Evolutionary conservation across 1,140 invertebrate genomes (phyloP).

Genomic region (Cherax quadricarinatus): DNA sequence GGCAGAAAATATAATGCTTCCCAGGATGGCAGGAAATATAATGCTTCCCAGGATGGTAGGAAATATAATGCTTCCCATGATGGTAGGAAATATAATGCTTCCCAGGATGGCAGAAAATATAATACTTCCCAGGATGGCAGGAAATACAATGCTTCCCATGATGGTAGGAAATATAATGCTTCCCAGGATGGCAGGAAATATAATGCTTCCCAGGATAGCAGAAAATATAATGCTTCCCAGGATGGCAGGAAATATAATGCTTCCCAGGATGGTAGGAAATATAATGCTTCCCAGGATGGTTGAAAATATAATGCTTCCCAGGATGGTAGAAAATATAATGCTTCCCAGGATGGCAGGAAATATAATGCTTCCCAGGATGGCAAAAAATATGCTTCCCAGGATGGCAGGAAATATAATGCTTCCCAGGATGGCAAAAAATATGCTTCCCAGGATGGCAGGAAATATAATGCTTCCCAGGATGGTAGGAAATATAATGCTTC

Average conservation of each 20-base stretch:
- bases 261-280: not conserved
- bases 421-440: not conserved
- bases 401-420: too few relatives aligned
- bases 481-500: too few relatives aligned
- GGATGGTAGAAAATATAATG: not conserved
- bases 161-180: too few relatives aligned
- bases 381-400: too few relatives aligned
- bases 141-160: too few relatives aligned
- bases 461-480: not conserved
- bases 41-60: not conserved
- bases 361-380: not conserved
- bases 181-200: not conserved
- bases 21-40: not conserved
- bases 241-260: not conserved
- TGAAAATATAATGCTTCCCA: conserved; percentile 2
- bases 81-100: too few relatives aligned
- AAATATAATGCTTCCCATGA: too few relatives aligned
- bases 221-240: conserved; percentile 5
- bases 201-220: too few relatives aligned
- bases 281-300: too few relatives aligned
- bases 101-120: not conserved
- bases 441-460: too few relatives aligned
- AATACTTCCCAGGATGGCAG: not conserved
- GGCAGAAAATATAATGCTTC: not conserved
- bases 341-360: not conserved